Percentiles rank a stretch among this genome's conserved stretches.
phyloP scores from a whole-genome alignment of 2,113 vertebrate species.

The Pholis gunnellus region DNA sequence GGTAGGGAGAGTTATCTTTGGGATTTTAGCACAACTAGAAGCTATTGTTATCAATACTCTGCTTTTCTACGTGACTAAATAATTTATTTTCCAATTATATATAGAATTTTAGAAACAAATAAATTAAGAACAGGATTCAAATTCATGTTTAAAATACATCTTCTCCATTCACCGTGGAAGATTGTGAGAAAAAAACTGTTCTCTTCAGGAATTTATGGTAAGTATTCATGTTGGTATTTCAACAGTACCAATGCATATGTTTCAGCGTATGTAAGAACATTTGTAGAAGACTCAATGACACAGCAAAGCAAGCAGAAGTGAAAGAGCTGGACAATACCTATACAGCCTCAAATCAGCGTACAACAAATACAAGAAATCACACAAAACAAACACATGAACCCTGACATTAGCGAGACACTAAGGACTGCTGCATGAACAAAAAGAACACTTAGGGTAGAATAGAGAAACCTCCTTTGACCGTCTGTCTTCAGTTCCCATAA shows the following conservation, averaged over 20 bases:
- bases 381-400: neutral
- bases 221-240: neutral
- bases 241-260: neutral
- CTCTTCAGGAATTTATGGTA: neutral
- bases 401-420: neutral
- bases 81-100: neutral
- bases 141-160: too few relatives aligned
- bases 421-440: constrained; percentile 18
- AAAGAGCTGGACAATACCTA: neutral
- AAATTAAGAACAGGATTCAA: too few relatives aligned
- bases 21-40: neutral
- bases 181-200: neutral
- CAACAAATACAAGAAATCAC: neutral
- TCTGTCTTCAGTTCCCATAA: constrained; percentile 61
- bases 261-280: neutral
- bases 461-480: constrained; percentile 47
- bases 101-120: too few relatives aligned
- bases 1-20: neutral
- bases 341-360: neutral
- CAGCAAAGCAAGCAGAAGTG: neutral
- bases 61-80: neutral
- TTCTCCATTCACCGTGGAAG: neutral
- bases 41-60: neutral
- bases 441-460: constrained; percentile 28
- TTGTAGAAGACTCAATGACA: neutral